Evolutionary conservation across 92 coral and sea anemone species (phyloP).

Genomic region (Zoanthus solanderi): DNA sequence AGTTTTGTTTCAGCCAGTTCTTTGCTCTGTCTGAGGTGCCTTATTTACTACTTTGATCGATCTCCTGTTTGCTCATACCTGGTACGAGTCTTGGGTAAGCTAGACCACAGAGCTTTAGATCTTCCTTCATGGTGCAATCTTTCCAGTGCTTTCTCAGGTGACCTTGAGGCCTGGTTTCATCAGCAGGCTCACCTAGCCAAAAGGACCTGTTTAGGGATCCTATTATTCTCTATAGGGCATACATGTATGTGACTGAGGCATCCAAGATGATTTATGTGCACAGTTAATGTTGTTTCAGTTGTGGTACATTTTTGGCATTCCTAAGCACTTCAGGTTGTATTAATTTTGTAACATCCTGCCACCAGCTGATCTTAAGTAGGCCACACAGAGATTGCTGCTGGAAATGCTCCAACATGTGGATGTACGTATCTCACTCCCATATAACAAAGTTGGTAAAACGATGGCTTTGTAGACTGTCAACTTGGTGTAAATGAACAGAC

Average conservation of each 20-base stretch:
- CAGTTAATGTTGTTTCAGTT: background rate
- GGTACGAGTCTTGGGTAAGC: slow-evolving; percentile 14
- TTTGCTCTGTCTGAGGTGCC: background rate
- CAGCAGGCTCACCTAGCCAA: too few relatives aligned
- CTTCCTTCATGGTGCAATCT: background rate
- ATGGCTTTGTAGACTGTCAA: too few relatives aligned
- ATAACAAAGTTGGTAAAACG: too few relatives aligned
- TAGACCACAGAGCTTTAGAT: slow-evolving; percentile 8
- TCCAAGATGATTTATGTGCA: too few relatives aligned
- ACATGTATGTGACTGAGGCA: too few relatives aligned
- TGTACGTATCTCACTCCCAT: too few relatives aligned
- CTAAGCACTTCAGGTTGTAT: background rate
- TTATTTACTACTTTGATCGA: slow-evolving; percentile 4
- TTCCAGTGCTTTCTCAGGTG: background rate
- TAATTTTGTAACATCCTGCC: too few relatives aligned
- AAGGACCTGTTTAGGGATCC: too few relatives aligned
- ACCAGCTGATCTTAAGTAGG: too few relatives aligned
- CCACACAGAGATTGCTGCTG: too few relatives aligned
- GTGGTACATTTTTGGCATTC: background rate
- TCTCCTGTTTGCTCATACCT: slow-evolving; percentile 10
- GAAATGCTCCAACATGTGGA: too few relatives aligned
- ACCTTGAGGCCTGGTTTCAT: background rate
- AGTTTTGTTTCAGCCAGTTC: background rate
- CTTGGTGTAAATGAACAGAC: too few relatives aligned
- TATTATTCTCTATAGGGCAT: slow-evolving; percentile 14